These are phyloP conservation scores for Hirudinaria manillensis DNA, from an alignment of 2,888 invertebrate genomes.

Conservation along the genomic window DNA sequence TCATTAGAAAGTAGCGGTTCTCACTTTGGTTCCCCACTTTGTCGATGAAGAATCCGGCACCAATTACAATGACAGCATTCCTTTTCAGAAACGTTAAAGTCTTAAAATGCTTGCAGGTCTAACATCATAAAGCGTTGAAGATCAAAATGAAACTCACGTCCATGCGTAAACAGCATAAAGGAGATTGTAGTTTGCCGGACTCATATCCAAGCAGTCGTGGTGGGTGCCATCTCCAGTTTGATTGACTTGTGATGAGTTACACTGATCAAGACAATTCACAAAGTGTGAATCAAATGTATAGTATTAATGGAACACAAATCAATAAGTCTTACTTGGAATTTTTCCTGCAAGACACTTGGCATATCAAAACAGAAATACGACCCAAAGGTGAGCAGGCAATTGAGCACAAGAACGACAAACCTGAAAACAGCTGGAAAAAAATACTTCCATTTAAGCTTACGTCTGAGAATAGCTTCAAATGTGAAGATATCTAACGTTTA, in stretches of 20 bases:
- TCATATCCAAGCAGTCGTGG: conserved; percentile 51
- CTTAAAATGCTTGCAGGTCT: neutral
- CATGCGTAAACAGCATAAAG: conserved; percentile 55
- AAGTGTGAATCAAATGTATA: neutral
- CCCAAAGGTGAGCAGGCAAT: conserved; percentile 55
- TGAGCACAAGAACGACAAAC: conserved; percentile 53
- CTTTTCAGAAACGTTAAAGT: conserved; percentile 42
- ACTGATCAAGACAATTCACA: neutral
- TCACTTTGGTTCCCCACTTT: conserved; percentile 53
- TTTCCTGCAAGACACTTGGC: conserved; percentile 54
- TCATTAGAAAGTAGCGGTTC: neutral
- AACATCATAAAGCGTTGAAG: neutral
- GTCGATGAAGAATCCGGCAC: conserved; percentile 53
- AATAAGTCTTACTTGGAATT: conserved; percentile 44
- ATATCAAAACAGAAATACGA: conserved; percentile 56
- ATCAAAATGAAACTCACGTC: conserved; percentile 49
- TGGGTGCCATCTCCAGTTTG: conserved; percentile 25
- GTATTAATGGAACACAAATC: neutral
- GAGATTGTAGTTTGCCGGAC: conserved; percentile 51
- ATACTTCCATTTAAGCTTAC: neutral
- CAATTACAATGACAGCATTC: conserved; percentile 54
- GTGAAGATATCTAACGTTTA: neutral
- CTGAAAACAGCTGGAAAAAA: conserved; percentile 46
- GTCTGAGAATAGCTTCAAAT: too few relatives aligned
- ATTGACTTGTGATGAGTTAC: conserved; percentile 33